Conservation (phyloP, 2,113 vertebrate species). For the Ranitomeya variabilis region DNA sequence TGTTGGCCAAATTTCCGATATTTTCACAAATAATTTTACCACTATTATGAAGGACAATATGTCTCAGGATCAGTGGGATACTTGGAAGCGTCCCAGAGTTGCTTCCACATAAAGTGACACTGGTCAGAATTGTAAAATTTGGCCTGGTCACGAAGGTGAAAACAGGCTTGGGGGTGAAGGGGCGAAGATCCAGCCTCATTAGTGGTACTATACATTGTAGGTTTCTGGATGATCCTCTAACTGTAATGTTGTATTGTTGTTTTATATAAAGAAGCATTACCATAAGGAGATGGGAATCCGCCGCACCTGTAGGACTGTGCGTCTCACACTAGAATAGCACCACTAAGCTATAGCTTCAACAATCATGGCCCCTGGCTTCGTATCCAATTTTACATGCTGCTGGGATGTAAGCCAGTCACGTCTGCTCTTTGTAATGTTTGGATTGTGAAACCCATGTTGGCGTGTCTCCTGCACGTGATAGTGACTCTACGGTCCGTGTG, state of each 20-base stretch:
- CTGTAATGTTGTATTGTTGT: not conserved
- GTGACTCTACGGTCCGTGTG: conserved; percentile 7
- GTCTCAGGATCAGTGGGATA: too few species aligned
- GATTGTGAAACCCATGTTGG: conserved; percentile 8
- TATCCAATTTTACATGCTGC: not conserved
- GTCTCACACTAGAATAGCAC: not conserved
- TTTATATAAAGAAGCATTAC: not conserved
- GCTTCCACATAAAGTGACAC: too few species aligned
- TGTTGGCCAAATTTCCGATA: too few species aligned
- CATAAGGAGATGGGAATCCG: not conserved
- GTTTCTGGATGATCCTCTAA: not conserved
- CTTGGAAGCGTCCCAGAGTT: too few species aligned
- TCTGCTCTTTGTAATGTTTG: conserved; percentile 36
- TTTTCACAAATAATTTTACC: too few species aligned
- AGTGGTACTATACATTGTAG: not conserved
- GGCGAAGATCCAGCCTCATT: not conserved
- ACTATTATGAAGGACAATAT: too few species aligned
- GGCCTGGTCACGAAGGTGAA: too few species aligned
- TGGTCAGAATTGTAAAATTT: too few species aligned
- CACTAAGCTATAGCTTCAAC: not conserved
- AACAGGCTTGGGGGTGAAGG: too few species aligned
- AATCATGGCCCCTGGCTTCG: not conserved
- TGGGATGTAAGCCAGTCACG: not conserved
- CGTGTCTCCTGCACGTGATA: conserved; percentile 4
- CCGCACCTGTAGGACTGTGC: not conserved